A percentile compares a stretch with the other conserved stretches of the same genome.
Conservation (phyloP, 1,140 invertebrate genomes). For the Orius laevigatus region DNA sequence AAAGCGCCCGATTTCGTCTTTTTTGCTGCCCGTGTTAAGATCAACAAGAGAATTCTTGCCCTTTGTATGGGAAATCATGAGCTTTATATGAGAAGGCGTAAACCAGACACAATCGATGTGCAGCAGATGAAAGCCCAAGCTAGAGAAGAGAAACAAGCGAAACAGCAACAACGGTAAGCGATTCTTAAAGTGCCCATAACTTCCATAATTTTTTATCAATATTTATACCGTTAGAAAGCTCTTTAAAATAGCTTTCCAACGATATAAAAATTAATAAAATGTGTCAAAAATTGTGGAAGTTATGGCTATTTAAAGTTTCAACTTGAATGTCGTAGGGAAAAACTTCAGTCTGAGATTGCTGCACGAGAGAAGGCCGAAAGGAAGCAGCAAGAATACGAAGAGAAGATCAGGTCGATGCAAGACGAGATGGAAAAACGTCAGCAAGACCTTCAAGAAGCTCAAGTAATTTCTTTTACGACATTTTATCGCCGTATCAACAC, state of each 20-base stretch:
- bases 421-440: constrained; percentile 79
- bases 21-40: constrained; percentile 88
- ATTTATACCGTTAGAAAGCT: too few relatives aligned
- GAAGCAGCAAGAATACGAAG: constrained; percentile 92
- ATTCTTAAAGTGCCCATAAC: too few relatives aligned
- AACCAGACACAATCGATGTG: constrained; percentile 95
- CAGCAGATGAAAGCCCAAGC: constrained; percentile 99
- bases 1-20: constrained; percentile 99
- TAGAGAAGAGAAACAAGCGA: constrained; percentile 76
- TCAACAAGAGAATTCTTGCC: constrained; percentile 95
- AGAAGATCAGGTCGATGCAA: constrained; percentile 66
- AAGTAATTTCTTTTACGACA: constrained; percentile 25
- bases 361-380: constrained; percentile 85
- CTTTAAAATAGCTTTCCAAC: too few relatives aligned
- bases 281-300: too few relatives aligned
- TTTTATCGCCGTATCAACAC: background rate
- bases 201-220: constrained; percentile 1
- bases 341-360: constrained; percentile 78
- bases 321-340: constrained; percentile 47
- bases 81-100: constrained; percentile 88
- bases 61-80: constrained; percentile 98
- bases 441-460: constrained; percentile 70
- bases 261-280: too few relatives aligned
- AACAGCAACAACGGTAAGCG: constrained; percentile 73
- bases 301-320: too few relatives aligned